phyloP scores from a whole-genome alignment of 2,113 vertebrate species.

The Sapajus apella region DNA sequence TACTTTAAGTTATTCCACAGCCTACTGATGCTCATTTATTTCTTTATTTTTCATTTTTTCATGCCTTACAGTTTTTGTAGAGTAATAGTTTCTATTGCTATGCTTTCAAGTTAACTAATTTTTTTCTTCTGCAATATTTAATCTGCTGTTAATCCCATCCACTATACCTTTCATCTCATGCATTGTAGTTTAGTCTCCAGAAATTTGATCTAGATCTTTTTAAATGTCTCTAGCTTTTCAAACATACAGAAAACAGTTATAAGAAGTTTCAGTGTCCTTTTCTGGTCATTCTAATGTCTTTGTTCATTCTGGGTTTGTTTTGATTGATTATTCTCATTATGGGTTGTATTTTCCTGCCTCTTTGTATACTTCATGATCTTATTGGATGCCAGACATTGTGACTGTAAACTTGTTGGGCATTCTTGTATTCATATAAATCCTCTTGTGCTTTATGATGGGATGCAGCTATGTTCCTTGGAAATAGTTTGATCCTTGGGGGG shows the following conservation, averaged over 20 bases:
- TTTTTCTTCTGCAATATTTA: constrained; percentile 27
- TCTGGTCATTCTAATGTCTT: background rate
- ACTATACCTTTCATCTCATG: background rate
- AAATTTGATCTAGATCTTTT: background rate
- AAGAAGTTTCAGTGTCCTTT: background rate
- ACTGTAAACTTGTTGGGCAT: background rate
- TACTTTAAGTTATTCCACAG: background rate
- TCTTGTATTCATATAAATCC: background rate
- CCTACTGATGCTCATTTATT: background rate
- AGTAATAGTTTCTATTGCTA: background rate
- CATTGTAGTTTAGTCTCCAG: background rate
- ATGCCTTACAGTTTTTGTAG: background rate
- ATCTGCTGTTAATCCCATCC: background rate
- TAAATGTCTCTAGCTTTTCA: background rate
- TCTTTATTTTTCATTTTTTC: background rate
- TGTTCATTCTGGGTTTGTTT: background rate
- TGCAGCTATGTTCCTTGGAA: background rate
- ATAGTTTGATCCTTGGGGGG: background rate
- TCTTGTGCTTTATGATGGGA: background rate
- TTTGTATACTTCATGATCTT: background rate
- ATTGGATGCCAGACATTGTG: background rate
- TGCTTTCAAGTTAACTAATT: background rate
- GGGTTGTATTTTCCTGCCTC: background rate
- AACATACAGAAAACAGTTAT: background rate
- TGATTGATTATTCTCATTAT: background rate